These are phyloP conservation scores for Arge pagana DNA, from an alignment of 2,888 invertebrate species.

Conservation along the genomic window DNA sequence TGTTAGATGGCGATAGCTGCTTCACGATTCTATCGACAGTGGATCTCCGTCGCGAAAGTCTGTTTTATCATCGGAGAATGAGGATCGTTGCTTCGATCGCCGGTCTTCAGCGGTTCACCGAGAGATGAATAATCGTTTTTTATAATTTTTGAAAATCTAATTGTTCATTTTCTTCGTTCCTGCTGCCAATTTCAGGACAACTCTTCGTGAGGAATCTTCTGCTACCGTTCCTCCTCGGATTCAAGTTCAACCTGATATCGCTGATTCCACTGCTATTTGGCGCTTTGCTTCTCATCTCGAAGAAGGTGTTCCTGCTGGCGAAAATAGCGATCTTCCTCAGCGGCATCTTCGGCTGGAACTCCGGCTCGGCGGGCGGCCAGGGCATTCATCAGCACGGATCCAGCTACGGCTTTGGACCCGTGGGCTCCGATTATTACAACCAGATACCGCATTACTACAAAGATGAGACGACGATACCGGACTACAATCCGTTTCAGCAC, in stretches of 20 bases:
- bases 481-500: slow-evolving; percentile 41
- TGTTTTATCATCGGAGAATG: too few relatives aligned
- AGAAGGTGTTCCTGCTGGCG: slow-evolving; percentile 76
- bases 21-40: too few relatives aligned
- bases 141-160: too few relatives aligned
- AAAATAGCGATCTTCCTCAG: slow-evolving; percentile 75
- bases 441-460: slow-evolving; percentile 18
- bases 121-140: too few relatives aligned
- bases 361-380: slow-evolving; percentile 53
- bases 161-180: slow-evolving; percentile 3
- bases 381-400: slow-evolving; percentile 19
- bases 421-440: slow-evolving; percentile 31
- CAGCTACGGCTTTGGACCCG: slow-evolving; percentile 27
- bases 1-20: too few relatives aligned
- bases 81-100: too few relatives aligned
- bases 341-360: slow-evolving; percentile 67
- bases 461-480: slow-evolving; percentile 14
- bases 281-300: slow-evolving; percentile 71
- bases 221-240: slow-evolving; percentile 77
- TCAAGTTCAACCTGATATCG: slow-evolving; percentile 79
- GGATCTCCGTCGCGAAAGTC: too few relatives aligned
- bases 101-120: too few relatives aligned
- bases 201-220: slow-evolving; percentile 72
- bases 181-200: slow-evolving; percentile 72
- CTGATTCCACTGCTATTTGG: slow-evolving; percentile 76